A percentile compares a stretch with the other conserved stretches of the same genome.
phyloP scores from a whole-genome alignment of 2,888 invertebrate genomes.

The Parnassius apollo region DNA sequence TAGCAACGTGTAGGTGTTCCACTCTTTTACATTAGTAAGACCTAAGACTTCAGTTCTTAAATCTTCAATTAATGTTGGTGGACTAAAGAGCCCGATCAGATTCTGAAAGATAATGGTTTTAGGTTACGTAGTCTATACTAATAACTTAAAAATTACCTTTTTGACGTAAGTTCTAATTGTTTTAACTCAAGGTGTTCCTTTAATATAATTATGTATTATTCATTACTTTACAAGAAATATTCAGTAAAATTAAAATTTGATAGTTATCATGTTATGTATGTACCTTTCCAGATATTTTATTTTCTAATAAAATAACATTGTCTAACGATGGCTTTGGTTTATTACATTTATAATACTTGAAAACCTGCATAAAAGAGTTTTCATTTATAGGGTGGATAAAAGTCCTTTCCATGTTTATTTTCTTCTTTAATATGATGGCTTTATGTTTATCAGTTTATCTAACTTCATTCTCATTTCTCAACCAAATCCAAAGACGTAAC shows the following conservation, averaged over 20 bases:
- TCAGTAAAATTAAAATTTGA: no score
- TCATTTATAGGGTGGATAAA: conserved; percentile 17
- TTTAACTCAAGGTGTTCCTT: no score
- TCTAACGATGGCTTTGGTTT: conserved; percentile 82
- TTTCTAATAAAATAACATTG: conserved; percentile 82
- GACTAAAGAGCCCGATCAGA: conserved; percentile 2
- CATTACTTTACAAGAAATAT: no score
- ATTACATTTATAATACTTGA: conserved; percentile 90
- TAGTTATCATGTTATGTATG: neutral
- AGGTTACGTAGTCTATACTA: no score
- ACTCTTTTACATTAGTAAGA: conserved; percentile 58
- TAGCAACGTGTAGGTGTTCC: conserved; percentile 84
- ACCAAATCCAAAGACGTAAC: no score
- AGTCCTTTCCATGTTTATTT: conserved; percentile 18
- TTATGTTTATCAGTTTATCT: no score
- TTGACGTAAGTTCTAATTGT: no score
- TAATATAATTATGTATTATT: no score
- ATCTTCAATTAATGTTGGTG: conserved; percentile 35
- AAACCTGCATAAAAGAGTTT: conserved; percentile 83
- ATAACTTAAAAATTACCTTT: no score
- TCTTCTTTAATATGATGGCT: no score
- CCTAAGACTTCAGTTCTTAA: conserved; percentile 50
- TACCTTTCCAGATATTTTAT: conserved; percentile 41
- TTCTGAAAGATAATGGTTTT: conserved; percentile 16
- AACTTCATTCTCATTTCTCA: no score